Percentiles rank a stretch among this genome's conserved stretches.
These are phyloP conservation scores for Sinocyclocheilus anophthalmus DNA, from an alignment of 2,113 vertebrate species.

Conservation along the genomic window DNA sequence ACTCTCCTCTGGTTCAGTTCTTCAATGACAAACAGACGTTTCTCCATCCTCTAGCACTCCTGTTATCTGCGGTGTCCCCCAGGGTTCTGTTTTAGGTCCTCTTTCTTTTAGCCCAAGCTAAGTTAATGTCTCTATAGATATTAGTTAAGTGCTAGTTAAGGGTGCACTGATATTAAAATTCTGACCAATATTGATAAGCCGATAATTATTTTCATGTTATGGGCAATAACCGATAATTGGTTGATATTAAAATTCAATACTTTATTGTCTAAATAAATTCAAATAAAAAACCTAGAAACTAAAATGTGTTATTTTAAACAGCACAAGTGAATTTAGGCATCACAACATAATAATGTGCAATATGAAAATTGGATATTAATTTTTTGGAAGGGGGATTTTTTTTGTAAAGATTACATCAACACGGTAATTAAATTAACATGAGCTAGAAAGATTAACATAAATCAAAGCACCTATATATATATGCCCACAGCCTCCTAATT, in stretches of 20 bases:
- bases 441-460: not conserved
- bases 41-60: not conserved
- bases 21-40: slow-evolving; percentile 17
- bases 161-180: not conserved
- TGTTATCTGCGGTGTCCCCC: not conserved
- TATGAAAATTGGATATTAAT: not conserved
- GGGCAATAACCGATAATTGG: not conserved
- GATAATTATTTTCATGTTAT: not conserved
- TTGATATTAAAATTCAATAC: not conserved
- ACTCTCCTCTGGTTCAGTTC: not conserved
- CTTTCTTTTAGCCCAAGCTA: not conserved
- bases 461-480: not conserved
- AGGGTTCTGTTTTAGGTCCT: not conserved
- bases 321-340: not conserved
- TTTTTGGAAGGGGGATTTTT: not conserved
- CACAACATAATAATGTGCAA: not conserved
- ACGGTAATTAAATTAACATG: not conserved
- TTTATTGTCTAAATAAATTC: not conserved
- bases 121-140: not conserved
- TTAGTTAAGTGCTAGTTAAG: not conserved
- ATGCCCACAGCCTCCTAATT: not conserved
- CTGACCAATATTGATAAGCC: not conserved
- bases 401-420: not conserved
- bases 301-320: not conserved
- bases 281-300: not conserved